Percentiles rank a stretch among this genome's conserved stretches.
Evolutionary conservation across 1,140 invertebrate species (phyloP).

Genomic region (Drosophila fuyamai): DNA sequence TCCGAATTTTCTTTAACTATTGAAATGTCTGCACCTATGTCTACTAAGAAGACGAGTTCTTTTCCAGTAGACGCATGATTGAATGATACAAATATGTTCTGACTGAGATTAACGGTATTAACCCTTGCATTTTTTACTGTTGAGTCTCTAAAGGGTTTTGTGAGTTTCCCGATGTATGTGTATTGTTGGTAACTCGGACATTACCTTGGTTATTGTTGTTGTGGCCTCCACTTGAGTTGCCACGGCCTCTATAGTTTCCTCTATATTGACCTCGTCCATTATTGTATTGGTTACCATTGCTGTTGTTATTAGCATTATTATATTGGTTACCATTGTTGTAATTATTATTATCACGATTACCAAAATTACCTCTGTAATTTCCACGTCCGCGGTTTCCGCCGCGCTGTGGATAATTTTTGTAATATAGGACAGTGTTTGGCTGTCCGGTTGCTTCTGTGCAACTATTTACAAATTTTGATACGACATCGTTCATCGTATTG

Average conservation of each 20-base stretch:
- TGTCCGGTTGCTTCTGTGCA: too few species aligned
- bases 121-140: too few species aligned
- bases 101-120: too few species aligned
- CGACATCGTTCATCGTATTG: too few species aligned
- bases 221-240: conserved; percentile 4
- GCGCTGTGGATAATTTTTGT: too few species aligned
- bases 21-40: conserved; percentile 17
- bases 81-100: too few species aligned
- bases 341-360: neutral
- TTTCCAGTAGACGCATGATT: conserved; percentile 5
- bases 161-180: too few species aligned
- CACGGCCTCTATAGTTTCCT: conserved; percentile 8
- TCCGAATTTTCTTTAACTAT: conserved; percentile 3
- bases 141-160: too few species aligned
- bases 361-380: too few species aligned
- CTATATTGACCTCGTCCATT: conserved; percentile 7
- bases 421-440: too few species aligned
- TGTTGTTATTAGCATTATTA: neutral
- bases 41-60: conserved; percentile 19
- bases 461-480: too few species aligned
- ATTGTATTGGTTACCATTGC: neutral
- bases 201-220: neutral
- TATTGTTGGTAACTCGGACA: neutral
- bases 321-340: neutral
- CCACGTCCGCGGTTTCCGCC: too few species aligned